Base-by-base conservation (phyloP, 2,888 invertebrate species). In the Caenorhabditis sp. region DNA sequence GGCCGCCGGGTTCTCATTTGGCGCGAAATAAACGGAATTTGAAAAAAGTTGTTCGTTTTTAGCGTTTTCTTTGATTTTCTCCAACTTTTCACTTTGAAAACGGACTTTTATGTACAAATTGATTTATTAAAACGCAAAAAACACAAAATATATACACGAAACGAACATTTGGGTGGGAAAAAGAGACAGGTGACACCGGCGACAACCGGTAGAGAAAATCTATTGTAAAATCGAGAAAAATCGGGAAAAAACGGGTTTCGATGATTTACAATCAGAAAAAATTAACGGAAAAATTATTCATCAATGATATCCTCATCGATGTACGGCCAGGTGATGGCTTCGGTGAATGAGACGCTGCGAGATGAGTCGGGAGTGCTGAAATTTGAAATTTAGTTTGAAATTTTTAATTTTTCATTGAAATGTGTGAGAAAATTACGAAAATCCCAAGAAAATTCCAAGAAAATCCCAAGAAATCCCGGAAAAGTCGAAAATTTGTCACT, bases 341-440 rank as follows among this genome's bases (percentile, higher is more conserved):
- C 89, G 26, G 88, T 86, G 80, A 89, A 89, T 32, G 83, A 85
- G 44, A 89, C 89, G 72, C 88, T 88, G 60, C 88, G 85, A 6
- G 85, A 81, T 22, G 89, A 89, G 65, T 89, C 88, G 6, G 89
- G 89, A 20, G 89, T 88, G 67, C 85, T 85, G 81, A 9, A 84
- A 84, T 5, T 1, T n/a, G n/a, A n/a, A n/a, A n/a, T n/a, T n/a
- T n/a, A n/a, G n/a, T n/a, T n/a, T n/a, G n/a, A n/a, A n/a, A n/a
- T n/a, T n/a, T n/a, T n/a, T n/a, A n/a, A n/a, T n/a, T n/a, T n/a
- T n/a, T n/a, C n/a, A n/a, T n/a, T n/a, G n/a, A n/a, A n/a, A n/a
- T n/a, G n/a, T n/a, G n/a, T n/a, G n/a, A n/a, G n/a, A n/a, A n/a
- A n/a, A n/a, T n/a, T n/a, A n/a, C n/a, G n/a, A n/a, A n/a, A n/a